Evolutionary conservation across 2,888 invertebrate species (phyloP), one percentile per base, ranked within the genome.

Genomic region (Heliconius aoede): DNA sequence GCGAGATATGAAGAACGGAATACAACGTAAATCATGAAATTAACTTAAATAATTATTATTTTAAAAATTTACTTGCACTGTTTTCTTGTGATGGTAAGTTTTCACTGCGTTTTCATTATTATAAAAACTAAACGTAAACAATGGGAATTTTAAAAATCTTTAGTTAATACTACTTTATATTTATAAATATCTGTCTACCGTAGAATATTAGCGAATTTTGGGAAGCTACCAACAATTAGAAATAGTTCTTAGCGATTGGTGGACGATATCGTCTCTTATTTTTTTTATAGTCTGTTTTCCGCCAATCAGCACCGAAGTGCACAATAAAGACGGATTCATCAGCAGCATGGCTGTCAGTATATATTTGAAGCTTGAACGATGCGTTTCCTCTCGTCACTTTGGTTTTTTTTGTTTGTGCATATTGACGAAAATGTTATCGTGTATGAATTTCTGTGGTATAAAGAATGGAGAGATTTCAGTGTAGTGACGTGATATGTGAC

Each of bases 261-360:
- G 77, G 85, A 86, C 75, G 61, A 24, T 3, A 60, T 80, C 80
- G 84, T 84, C 87, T 82, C 82, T 76, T 82, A 80, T 88, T 90
- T 91, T 90, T 91, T 91, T 90, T 89, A 86, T 84, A 81, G 81
- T 77, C 83, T 79, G 74, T 77, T 86, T 88, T 90, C 88, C 86
- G 91, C 96, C 96, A 96, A 96, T 96, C 95, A 93, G 95, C 94
- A 91, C 85, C 86, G 94, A 95, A 95, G 95, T 94, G 95, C 95
- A 95, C 95, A 96, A 96, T 96, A 97, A 97, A 97, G 96, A 96
- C 96, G 96, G 96, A 96, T 96, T 96, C 96, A 95, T 96, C 96
- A 95, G 96, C 97, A 97, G 97, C 96, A 97, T 98, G 97, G 97
- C 97, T 97, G 97, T 97, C 98, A 98, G 98, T 98, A 98, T 98